These are phyloP conservation scores for Halictus rubicundus DNA, from an alignment of 1,140 invertebrate species.

Conservation along the genomic window DNA sequence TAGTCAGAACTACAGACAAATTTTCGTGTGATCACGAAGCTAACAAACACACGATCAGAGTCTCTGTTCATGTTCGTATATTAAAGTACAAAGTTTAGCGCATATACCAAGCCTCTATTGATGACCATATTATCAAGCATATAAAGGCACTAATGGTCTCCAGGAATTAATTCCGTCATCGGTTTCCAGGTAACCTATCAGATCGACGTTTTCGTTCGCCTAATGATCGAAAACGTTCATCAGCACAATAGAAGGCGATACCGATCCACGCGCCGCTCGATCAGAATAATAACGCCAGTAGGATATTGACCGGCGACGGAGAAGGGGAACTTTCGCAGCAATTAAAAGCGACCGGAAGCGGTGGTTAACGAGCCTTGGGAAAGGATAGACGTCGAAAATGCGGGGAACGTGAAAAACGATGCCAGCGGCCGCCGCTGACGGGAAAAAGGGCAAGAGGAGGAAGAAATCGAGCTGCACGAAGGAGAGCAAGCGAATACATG, in stretches of 20 bases:
- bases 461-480: background rate
- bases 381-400: background rate
- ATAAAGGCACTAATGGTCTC: too few relatives aligned
- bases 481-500: background rate
- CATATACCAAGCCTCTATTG: too few relatives aligned
- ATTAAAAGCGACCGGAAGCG: conserved; percentile 15
- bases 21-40: too few relatives aligned
- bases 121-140: too few relatives aligned
- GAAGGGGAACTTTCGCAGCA: background rate
- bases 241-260: conserved; percentile 4
- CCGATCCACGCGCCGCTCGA: background rate
- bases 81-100: too few relatives aligned
- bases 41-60: too few relatives aligned
- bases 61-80: too few relatives aligned
- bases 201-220: background rate
- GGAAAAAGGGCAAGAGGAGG: conserved; percentile 7
- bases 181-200: background rate
- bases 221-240: background rate
- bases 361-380: background rate
- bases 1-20: too few relatives aligned
- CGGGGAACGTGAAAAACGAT: background rate
- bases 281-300: background rate
- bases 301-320: too few relatives aligned
- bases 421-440: background rate
- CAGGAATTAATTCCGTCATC: background rate